Conservation (phyloP, 2,797 vertebrate species). For the Acrossocheilus wenchowensis region DNA sequence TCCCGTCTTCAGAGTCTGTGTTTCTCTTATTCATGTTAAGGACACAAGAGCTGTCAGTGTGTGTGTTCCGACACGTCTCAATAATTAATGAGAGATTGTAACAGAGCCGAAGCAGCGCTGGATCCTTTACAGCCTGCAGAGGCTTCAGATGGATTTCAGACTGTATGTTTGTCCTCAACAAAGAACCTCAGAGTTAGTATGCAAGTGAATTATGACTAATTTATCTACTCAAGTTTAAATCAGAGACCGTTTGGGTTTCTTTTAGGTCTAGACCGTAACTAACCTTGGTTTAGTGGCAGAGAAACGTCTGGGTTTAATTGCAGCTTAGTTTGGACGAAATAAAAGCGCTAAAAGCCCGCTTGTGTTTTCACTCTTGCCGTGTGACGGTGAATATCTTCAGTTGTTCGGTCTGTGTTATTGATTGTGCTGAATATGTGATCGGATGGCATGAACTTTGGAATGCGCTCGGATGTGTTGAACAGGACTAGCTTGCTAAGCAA, state of each 20-base stretch:
- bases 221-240: neutral
- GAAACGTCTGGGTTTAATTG: neutral
- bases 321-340: neutral
- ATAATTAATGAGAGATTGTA: slow-evolving; percentile 82
- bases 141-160: slow-evolving; percentile 31
- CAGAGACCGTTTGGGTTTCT: neutral
- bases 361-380: neutral
- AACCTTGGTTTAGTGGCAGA: neutral
- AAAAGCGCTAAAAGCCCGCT: neutral
- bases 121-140: slow-evolving; percentile 72
- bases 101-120: slow-evolving; percentile 67
- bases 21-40: slow-evolving; percentile 76
- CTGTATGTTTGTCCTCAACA: neutral
- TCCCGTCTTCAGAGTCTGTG: neutral
- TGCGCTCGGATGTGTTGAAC: slow-evolving; percentile 56
- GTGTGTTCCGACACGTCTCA: slow-evolving; percentile 76
- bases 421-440: slow-evolving; percentile 28
- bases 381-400: neutral
- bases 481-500: slow-evolving; percentile 62
- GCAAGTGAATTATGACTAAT: neutral
- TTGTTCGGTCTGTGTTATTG: neutral
- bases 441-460: slow-evolving; percentile 70
- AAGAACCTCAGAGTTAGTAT: neutral
- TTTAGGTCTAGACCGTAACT: neutral
- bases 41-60: slow-evolving; percentile 81